Conservation (phyloP, 2,113 vertebrate genomes). For the Laterallus jamaicensis region DNA sequence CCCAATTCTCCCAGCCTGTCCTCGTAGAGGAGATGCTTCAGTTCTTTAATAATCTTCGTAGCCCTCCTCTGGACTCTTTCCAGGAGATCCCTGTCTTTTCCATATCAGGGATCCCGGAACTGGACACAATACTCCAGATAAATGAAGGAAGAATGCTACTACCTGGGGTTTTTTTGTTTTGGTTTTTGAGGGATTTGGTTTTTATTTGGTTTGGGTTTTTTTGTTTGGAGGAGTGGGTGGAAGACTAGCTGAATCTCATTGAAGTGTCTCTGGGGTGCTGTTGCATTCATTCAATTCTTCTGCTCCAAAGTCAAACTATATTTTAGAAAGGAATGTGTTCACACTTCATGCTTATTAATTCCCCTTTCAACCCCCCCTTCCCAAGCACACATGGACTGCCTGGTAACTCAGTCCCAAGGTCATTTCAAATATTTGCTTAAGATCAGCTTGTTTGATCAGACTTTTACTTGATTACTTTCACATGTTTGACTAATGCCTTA, state of each 20-base stretch:
- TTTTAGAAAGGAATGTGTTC: background rate
- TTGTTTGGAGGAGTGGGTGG: too few species aligned
- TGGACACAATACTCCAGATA: too few species aligned
- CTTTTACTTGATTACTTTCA: conserved; percentile 52
- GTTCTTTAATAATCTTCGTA: too few species aligned
- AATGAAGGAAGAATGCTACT: too few species aligned
- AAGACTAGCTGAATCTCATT: background rate
- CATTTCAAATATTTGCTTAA: conserved; percentile 54
- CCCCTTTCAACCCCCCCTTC: background rate
- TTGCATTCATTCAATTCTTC: conserved; percentile 22
- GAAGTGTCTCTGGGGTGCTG: background rate
- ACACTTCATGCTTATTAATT: background rate
- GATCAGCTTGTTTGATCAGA: conserved; percentile 53
- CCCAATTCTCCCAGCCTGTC: too few species aligned
- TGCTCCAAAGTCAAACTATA: background rate
- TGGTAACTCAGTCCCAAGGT: conserved; percentile 23
- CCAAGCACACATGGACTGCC: background rate
- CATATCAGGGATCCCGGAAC: too few species aligned
- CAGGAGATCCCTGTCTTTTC: too few species aligned
- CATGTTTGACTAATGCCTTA: conserved; percentile 18
- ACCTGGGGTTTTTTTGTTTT: background rate
- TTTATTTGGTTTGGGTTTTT: background rate
- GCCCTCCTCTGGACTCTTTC: too few species aligned
- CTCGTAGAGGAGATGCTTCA: too few species aligned
- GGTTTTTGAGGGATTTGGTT: background rate